Evolutionary conservation across 2,888 invertebrate species (phyloP), one percentile per base, ranked within the genome.

Genomic region (Brachylomia viminalis): DNA sequence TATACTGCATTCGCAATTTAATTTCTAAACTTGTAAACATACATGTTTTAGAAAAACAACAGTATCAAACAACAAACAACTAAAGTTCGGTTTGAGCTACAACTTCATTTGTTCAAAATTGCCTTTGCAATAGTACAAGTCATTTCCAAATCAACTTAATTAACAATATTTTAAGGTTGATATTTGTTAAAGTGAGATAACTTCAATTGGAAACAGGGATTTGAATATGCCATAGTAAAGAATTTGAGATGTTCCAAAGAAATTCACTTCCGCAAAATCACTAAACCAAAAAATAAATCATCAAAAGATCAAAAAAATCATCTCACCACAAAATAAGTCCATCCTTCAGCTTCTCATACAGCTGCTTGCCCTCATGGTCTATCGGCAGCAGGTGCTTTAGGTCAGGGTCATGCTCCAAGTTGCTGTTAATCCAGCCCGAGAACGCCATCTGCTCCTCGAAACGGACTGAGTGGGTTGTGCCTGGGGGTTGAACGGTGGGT

Each of bases 381-480:
- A 99, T 99, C 0, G 99, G 99, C 90, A 99, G 95, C 74, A 99
- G 97, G 91, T 99, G 98, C 89, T 98, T 97, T 47, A 99, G 97
- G 94, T 99, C 99, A 0, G 98, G 98, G 95, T 99, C 99, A 86
- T 98, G 97, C 33, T 97, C 97, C 88, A 99, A 96, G 96, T 99
- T 99, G 85, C 98, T 98, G 96, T 99, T 99, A 88, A 99, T 99
- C 99, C 99, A 99, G 88, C 99, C 99, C 72, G 99, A 99, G 97
- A 99, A 99, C 56, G 99, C 99, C 91, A 99, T 97, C 95, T 99
- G 99, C 94, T 99, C 99, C 94, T 99, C 99, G 45, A 98, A 97
- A 2, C 99, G 97, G 1, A 99, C 99, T 4, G 99, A 99, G 95
- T 99, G 99, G 67, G 99, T 99, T 75, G 99, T 99, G 65, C 97